Evolutionary conservation across 2,113 vertebrate genomes (phyloP).

Genomic region (Carassius auratus): DNA sequence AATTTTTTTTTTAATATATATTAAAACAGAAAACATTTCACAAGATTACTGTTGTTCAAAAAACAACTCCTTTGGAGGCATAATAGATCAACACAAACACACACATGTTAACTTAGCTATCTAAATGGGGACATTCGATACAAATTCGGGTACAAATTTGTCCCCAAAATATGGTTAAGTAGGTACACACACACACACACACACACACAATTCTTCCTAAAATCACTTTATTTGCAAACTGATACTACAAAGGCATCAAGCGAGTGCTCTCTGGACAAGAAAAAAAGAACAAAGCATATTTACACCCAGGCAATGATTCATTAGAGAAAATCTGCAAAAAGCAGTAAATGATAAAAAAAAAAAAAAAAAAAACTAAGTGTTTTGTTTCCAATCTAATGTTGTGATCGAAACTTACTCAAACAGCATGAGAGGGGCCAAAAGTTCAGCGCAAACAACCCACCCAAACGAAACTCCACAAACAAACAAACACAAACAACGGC

Average conservation of each 20-base stretch:
- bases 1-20: no score
- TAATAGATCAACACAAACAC: background rate
- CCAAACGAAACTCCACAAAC: conserved; percentile 57
- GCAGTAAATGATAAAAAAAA: conserved; percentile 59
- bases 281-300: background rate
- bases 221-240: background rate
- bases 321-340: conserved; percentile 52
- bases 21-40: no score
- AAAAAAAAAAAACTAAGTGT: conserved; percentile 66
- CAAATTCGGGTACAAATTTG: no score
- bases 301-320: background rate
- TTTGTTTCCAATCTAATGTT: conserved; percentile 49
- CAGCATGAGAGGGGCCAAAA: conserved; percentile 48
- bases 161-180: no score
- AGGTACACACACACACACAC: background rate
- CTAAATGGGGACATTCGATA: no score
- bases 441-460: conserved; percentile 41
- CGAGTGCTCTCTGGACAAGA: background rate
- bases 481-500: conserved; percentile 66
- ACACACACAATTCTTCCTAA: background rate
- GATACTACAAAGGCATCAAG: background rate
- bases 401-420: conserved; percentile 65
- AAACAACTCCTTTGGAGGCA: no score
- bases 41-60: no score
- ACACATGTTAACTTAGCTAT: background rate